Conservation (phyloP, 1,140 invertebrate genomes). For the Drosophila varians region DNA sequence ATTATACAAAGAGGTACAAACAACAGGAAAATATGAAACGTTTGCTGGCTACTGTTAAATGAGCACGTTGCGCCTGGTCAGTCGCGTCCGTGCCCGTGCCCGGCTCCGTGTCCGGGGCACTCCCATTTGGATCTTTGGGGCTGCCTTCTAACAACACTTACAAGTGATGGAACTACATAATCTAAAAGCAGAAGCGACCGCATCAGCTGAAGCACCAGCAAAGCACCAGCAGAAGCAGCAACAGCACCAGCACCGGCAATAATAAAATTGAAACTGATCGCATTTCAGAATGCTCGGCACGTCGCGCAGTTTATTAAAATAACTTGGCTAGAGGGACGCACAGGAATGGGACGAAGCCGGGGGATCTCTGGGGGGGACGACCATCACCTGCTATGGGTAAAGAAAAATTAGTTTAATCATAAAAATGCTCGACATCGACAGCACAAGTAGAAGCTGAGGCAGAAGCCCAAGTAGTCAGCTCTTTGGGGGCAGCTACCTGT, state of each 20-base stretch:
- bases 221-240: constrained; percentile 9
- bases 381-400: constrained; percentile 78
- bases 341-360: constrained; percentile 18
- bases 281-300: constrained; percentile 73
- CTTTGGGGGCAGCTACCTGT: constrained; percentile 76
- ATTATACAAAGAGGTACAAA: constrained; percentile 67
- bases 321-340: constrained; percentile 63
- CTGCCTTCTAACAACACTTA: constrained; percentile 78
- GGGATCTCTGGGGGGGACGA: constrained; percentile 15
- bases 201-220: constrained; percentile 22
- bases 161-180: constrained; percentile 75
- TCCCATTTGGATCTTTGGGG: constrained; percentile 52
- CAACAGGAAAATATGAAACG: constrained; percentile 43
- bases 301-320: constrained; percentile 83
- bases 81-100: constrained; percentile 15
- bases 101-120: constrained; percentile 58
- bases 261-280: constrained; percentile 82
- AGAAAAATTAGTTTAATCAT: constrained; percentile 83
- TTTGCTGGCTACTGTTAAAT: constrained; percentile 81
- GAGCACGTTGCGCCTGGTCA: constrained; percentile 67
- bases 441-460: constrained; percentile 8
- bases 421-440: constrained; percentile 78
- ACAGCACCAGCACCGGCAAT: constrained; percentile 37
- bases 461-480: constrained; percentile 21
- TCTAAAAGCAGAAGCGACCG: constrained; percentile 50